These are phyloP conservation scores for Drosophila truncata DNA, from an alignment of 1,140 invertebrate genomes.

Conservation along the genomic window DNA sequence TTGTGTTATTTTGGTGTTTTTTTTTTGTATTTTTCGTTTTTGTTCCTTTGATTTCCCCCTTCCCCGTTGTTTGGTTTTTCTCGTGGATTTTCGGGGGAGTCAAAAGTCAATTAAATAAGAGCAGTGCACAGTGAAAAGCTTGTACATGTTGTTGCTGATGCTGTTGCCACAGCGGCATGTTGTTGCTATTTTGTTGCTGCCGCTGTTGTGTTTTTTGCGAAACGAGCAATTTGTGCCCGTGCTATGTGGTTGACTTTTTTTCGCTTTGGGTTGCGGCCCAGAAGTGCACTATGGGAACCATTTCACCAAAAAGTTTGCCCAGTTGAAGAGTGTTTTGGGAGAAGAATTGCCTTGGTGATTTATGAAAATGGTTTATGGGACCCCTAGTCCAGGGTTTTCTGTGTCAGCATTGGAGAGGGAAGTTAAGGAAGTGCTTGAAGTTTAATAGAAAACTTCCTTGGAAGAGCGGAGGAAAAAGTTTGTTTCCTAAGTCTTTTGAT, in stretches of 20 bases:
- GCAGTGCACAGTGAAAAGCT: conserved; percentile 74
- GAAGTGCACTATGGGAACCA: conserved; percentile 75
- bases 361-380: conserved; percentile 58
- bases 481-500: conserved; percentile 11
- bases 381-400: conserved; percentile 16
- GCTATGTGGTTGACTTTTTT: conserved; percentile 57
- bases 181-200: conserved; percentile 34
- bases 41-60: conserved; percentile 19
- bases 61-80: conserved; percentile 13
- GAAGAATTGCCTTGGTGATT: conserved; percentile 60
- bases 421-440: conserved; percentile 6
- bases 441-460: background rate
- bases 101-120: conserved; percentile 85
- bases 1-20: conserved; percentile 12
- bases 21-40: background rate
- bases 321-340: conserved; percentile 45
- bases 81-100: conserved; percentile 67
- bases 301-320: conserved; percentile 59
- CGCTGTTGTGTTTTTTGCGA: conserved; percentile 52
- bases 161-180: conserved; percentile 21
- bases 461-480: conserved; percentile 12
- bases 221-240: conserved; percentile 77
- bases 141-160: conserved; percentile 70
- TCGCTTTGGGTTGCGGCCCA: conserved; percentile 39
- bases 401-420: background rate